Evolutionary conservation across 1,140 invertebrate species (phyloP), one percentile per base, ranked within the genome.

Genomic region (Ectropis grisescens): DNA sequence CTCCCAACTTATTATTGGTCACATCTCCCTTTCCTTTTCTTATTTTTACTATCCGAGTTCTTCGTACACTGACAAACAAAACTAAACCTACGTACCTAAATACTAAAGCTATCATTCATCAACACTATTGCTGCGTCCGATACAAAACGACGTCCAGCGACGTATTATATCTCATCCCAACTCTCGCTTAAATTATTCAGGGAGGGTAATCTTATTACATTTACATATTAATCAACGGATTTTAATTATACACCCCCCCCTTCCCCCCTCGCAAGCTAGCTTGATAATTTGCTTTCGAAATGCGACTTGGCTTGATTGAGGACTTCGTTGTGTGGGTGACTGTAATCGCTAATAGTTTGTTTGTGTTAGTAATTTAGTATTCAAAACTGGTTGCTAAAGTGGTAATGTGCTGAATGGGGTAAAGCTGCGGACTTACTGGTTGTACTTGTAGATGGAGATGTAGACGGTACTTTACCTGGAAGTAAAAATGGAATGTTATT

Each of bases 181-280:
- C 39, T 53, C 48, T 55, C 59, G 55, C 52, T 62, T 78, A 76
- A 78, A 76, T 78, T 81, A 81, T 81, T 76, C 76, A 79, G 54
- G 71, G 71, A 72, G 71, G 80, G 91, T 94, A 93, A 94, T 94
- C 92, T 94, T 93, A 93, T 93, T 93, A 93, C 93, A 93, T 93
- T 94, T 93, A 93, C 92, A 94, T 94, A 94, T 94, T 94, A 94
- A 94, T 94, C 92, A 93, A 93, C 90, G 91, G 91, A 93, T 94
- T 93, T 93, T 93, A 93, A 94, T 93, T 94, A 93, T 92, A 88
- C 87, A 85, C 88, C 79, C 75, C 65, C 50, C 49, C 47, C 53
- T 58, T 37, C 58, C 59, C 44, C 60, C 19, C 19, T 8, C 16
- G 16, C 16, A 19, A 19, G 16, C 16, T 19, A 50, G 52, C 58